Evolutionary conservation across 2,113 vertebrate species (phyloP).

Genomic region (Halcyon senegalensis): DNA sequence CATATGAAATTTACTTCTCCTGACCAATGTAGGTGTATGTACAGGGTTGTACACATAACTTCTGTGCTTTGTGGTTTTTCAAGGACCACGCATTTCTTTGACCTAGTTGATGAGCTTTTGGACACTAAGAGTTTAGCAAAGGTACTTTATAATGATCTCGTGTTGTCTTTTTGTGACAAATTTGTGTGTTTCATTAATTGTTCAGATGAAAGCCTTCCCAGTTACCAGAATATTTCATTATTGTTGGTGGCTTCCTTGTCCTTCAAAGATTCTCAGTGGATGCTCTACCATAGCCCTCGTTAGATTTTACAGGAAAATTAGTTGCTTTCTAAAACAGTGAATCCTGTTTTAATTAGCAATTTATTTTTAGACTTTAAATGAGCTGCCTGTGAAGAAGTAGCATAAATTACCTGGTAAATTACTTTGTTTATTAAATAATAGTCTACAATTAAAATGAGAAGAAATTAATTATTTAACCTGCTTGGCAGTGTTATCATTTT

Average conservation of each 20-base stretch:
- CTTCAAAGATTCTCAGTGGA: conserved; percentile 42
- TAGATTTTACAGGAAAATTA: conserved; percentile 60
- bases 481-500: conserved; percentile 67
- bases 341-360: conserved; percentile 71
- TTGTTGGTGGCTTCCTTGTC: conserved; percentile 5
- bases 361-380: conserved; percentile 72
- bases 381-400: conserved; percentile 59
- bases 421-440: conserved; percentile 78
- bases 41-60: background rate
- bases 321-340: conserved; percentile 64
- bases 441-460: conserved; percentile 73
- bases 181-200: conserved; percentile 24
- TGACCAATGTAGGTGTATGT: rapidly evolving
- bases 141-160: background rate
- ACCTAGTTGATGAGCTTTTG: background rate
- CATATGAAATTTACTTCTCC: background rate
- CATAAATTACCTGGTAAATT: conserved; percentile 73
- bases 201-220: conserved; percentile 29
- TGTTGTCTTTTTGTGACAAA: background rate
- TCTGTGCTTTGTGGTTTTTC: background rate
- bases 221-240: conserved; percentile 39
- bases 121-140: background rate
- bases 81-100: conserved; percentile 7
- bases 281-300: conserved; percentile 3
- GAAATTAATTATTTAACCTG: conserved; percentile 73